phyloP scores from a whole-genome alignment of 30 jellyfish, hydroid and myxozoan genomes.

The Pseudorhiza aurosa region DNA sequence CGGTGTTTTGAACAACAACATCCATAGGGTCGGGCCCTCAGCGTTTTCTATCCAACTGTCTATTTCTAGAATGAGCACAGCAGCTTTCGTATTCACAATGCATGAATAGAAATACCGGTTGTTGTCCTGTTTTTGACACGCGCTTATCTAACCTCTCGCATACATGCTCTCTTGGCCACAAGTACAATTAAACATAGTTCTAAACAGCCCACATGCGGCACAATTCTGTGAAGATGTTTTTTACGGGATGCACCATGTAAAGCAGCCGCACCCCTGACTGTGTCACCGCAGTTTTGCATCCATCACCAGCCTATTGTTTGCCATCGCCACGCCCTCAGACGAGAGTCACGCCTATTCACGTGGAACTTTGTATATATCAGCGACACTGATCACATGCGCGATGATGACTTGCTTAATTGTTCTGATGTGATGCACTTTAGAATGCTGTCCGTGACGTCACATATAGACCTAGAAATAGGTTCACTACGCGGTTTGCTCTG shows the following conservation, averaged over 20 bases:
- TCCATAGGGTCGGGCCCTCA: background rate
- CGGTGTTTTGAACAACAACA: background rate
- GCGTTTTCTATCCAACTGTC: background rate
- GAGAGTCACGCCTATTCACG: background rate
- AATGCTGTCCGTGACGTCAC: no score
- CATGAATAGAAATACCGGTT: constrained; percentile 33
- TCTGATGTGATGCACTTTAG: no score
- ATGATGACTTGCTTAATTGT: no score
- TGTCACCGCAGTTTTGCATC: no score
- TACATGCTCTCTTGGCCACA: constrained; percentile 7
- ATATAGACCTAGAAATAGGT: no score
- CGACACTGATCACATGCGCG: no score
- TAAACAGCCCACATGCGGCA: constrained; percentile 37
- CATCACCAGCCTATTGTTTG: no score
- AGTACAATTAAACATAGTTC: background rate
- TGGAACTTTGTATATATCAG: no score
- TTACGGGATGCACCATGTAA: no score
- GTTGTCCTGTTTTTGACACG: constrained; percentile 33
- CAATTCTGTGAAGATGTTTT: no score
- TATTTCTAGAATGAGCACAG: background rate
- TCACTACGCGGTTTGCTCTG: no score
- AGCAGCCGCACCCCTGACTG: no score
- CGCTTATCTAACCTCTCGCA: constrained; percentile 6
- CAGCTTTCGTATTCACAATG: background rate
- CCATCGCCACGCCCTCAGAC: background rate